Percentiles rank a stretch among this genome's conserved stretches.
These are phyloP conservation scores for Parnassius glacialis DNA, from an alignment of 2,888 invertebrate species.

Conservation along the genomic window DNA sequence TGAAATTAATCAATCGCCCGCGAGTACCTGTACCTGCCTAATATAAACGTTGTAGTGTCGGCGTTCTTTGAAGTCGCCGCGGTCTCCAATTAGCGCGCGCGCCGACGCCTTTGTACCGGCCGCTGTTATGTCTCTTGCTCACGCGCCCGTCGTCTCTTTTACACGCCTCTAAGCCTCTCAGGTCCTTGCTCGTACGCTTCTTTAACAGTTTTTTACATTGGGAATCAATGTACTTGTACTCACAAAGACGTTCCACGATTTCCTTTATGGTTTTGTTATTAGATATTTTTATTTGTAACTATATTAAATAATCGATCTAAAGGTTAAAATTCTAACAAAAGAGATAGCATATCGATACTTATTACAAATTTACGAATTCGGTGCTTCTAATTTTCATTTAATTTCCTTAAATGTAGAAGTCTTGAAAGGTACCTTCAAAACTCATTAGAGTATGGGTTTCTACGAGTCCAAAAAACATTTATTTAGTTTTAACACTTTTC, in stretches of 20 bases:
- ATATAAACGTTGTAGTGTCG: conserved; percentile 75
- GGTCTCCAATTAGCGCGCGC: conserved; percentile 74
- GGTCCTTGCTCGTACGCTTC: conserved; percentile 7
- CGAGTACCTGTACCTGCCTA: conserved; percentile 69
- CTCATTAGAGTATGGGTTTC: too few relatives aligned
- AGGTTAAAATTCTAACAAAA: too few relatives aligned
- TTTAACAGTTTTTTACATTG: conserved; percentile 11
- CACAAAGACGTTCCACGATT: neutral
- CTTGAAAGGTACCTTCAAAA: too few relatives aligned
- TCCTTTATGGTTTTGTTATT: neutral
- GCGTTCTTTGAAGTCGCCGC: conserved; percentile 71
- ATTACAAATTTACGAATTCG: too few relatives aligned
- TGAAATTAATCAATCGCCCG: conserved; percentile 73
- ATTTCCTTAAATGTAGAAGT: too few relatives aligned
- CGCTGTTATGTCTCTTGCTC: conserved; percentile 42
- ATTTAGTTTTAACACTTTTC: too few relatives aligned
- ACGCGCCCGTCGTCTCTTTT: conserved; percentile 34
- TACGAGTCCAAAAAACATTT: too few relatives aligned
- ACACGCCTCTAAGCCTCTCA: conserved; percentile 27
- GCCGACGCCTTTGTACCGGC: conserved; percentile 73
- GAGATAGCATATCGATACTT: too few relatives aligned
- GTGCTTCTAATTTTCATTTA: too few relatives aligned
- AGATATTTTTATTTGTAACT: neutral
- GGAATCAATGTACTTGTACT: neutral
- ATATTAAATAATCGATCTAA: too few relatives aligned